Evolutionary conservation across 2,113 vertebrate genomes (phyloP), one percentile per base, ranked within the genome.

Genomic region (Oreocharis arfaki): DNA sequence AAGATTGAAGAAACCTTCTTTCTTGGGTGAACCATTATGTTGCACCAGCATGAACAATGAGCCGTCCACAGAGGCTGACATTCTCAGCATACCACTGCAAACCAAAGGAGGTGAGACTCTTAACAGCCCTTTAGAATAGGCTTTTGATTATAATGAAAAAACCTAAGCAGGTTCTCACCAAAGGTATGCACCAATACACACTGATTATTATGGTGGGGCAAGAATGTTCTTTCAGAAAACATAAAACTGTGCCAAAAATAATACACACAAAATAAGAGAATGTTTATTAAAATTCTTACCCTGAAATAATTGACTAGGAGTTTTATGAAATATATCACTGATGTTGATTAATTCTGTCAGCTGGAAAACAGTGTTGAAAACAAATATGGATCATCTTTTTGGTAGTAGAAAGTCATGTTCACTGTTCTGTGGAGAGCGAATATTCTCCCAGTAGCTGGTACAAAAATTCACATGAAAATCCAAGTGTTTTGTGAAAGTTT

Each of bases 1-100:
- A 91, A 97, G 82, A 82, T 85, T 96, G 87, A 97, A 96, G 95
- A 98, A 96, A 88, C 97, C 98, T 46, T 95, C 97, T 94, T 98
- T 98, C 95, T 96, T 98, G 97, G 94, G 95, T 68, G 98, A 98
- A 64, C 94, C 95, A 67, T 94, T 97, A 76, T 96, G 95, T 93
- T 96, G 74, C 85, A 80, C 88, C 89, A 79, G 49, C 81, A 27
- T 41, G 79, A 97, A 94, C 92, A 96, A 95, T 91, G 90, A 96
- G 73, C 87, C 90, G 49, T 95, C 82, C 71, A 92, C 93, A 49
- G 96, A 97, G 76, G 95, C 97, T 65, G 94, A 68, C 94, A 95
- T 96, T 94, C 93, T 80, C 93, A 84, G 89, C 93, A 89, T 96
- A 95, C 93, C 97, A 94, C 56, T 96, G 95, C 91, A 95, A 94